phyloP scores from a whole-genome alignment of 2,888 invertebrate genomes.

The Andrena camellia region DNA sequence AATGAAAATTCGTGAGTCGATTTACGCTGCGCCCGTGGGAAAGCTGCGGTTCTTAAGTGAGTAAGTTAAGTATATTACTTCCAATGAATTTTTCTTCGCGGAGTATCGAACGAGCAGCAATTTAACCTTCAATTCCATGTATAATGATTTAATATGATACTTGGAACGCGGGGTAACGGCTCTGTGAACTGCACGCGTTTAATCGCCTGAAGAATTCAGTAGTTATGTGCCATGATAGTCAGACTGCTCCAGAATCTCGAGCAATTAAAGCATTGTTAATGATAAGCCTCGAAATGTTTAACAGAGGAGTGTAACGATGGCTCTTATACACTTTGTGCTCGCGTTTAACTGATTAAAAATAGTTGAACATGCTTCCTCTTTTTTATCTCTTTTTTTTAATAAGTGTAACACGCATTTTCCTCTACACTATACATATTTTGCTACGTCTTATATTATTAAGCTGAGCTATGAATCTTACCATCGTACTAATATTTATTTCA shows the following conservation, averaged over 20 bases:
- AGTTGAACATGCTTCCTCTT: not conserved
- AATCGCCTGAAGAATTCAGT: constrained; percentile 32
- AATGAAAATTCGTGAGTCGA: constrained; percentile 55
- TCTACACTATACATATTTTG: not conserved
- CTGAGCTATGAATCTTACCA: not conserved
- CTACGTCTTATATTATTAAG: not conserved
- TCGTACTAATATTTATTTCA: too few relatives aligned
- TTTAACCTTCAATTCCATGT: constrained; percentile 18
- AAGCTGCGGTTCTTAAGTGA: not conserved
- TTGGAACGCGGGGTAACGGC: constrained; percentile 6
- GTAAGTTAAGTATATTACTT: not conserved
- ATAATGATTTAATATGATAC: constrained; percentile 33
- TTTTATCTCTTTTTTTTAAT: not conserved
- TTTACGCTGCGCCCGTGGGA: constrained; percentile 2
- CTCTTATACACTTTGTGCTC: not conserved
- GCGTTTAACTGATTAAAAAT: not conserved
- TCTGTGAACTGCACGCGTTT: constrained; percentile 30
- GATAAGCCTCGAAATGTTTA: constrained; percentile 41
- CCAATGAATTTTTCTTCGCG: not conserved
- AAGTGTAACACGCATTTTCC: too few relatives aligned
- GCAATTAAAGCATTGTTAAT: constrained; percentile 48
- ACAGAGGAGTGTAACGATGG: not conserved
- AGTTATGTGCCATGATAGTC: constrained; percentile 32
- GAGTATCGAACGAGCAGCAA: constrained; percentile 10
- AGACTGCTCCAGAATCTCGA: constrained; percentile 24